These are phyloP conservation scores for Theretra japonica DNA, from an alignment of 2,888 invertebrate genomes.

Conservation along the genomic window DNA sequence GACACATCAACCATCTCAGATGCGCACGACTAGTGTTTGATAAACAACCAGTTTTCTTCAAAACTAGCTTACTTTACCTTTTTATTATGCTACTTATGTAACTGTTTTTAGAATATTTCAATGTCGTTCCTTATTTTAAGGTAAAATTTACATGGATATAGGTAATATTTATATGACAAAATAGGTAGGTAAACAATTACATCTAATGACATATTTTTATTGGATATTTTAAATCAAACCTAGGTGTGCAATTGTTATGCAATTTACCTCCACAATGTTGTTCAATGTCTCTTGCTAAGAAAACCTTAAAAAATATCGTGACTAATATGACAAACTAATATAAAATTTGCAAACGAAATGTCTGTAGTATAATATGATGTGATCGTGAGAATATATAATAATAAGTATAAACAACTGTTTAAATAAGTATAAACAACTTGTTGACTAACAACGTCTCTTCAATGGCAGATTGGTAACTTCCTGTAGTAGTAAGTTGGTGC, in stretches of 20 bases:
- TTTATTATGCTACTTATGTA: not conserved
- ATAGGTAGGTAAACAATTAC: no score
- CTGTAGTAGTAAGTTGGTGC: conserved; percentile 17
- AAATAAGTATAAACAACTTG: not conserved
- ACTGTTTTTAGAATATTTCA: not conserved
- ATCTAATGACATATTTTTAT: no score
- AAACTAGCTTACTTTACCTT: conserved; percentile 33
- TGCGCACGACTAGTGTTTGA: conserved; percentile 37
- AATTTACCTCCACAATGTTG: not conserved
- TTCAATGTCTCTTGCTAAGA: not conserved
- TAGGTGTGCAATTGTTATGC: no score
- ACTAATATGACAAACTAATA: not conserved
- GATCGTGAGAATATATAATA: not conserved
- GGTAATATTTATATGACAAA: no score
- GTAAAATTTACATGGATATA: not conserved
- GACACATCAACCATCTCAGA: conserved; percentile 49
- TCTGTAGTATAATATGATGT: not conserved
- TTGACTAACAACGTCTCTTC: not conserved
- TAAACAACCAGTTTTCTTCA: conserved; percentile 50
- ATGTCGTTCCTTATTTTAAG: not conserved
- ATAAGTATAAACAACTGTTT: not conserved
- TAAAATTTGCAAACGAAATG: not conserved
- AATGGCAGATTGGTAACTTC: conserved; percentile 23
- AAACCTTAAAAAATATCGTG: not conserved
- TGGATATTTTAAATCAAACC: no score